Evolutionary conservation across 2,113 vertebrate genomes (phyloP), one percentile per base, ranked within the genome.

Genomic region (Oncorhynchus clarkii): DNA sequence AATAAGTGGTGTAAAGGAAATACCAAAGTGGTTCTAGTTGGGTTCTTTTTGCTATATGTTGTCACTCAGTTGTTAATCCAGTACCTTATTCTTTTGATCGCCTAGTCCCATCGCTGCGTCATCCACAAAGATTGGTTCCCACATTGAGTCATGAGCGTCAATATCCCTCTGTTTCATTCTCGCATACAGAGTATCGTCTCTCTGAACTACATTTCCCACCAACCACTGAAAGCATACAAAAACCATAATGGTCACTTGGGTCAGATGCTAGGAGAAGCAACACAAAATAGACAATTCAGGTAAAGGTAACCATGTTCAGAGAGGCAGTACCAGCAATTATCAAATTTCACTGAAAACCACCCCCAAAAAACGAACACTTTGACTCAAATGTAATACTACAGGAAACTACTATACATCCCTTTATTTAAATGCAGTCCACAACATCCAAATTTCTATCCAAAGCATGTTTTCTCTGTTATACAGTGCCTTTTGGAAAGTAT

Each of bases 91-190:
- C 79, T 91, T 94, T 75, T 91, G 92, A 70, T 94, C 93, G 0
- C 91, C 89, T 66, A 94, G 92, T 80, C 93, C 93, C 62, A 94
- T 86, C n/a, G 88, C 89, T 73, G 91, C 88, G 51, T 94, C 93
- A 45, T 94, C 93, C 85, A 94, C 85, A 85, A 94, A 94, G 82
- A 94, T 94, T 0, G 93, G 93, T 67, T 94, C 93, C 93, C 93
- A 94, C 89, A 94, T 90, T 0, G 93, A 85, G 75, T 94, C 92
- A 74, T 93, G 92, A n/a, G 88, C 92, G 24, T 93, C 93, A 9
- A 93, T 88, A 72, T 94, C 93, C 78, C 93, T 89, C 75, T 93
- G 93, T 84, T 93, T 94, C 93, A 94, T 94, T 88, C 93, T 90
- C 68, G 93, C 90, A 77, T 93, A 94, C 80, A 94, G 81, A 48